Percentiles rank a stretch among this genome's conserved stretches.
These are phyloP conservation scores for Steinernema khuongi DNA, from an alignment of 1,140 invertebrate genomes.

Conservation along the genomic window DNA sequence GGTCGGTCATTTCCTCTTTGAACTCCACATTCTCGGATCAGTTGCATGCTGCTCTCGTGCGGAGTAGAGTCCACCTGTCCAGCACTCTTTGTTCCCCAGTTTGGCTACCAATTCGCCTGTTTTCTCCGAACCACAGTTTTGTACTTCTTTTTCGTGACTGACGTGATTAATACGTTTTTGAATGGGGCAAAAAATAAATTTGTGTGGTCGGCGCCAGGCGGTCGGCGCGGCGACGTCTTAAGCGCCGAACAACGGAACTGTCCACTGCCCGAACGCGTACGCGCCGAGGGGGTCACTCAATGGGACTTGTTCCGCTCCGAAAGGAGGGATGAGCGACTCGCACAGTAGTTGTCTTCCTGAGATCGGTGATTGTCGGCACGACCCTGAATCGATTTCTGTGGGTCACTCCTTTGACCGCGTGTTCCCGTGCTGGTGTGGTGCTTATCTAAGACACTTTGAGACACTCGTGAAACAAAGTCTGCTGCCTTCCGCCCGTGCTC, in stretches of 20 bases:
- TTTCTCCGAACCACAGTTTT: background rate
- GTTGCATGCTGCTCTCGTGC: background rate
- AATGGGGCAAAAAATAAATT: background rate
- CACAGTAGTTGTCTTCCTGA: background rate
- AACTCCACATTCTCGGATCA: background rate
- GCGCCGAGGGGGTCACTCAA: background rate
- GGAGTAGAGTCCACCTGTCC: background rate
- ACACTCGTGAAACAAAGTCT: no score
- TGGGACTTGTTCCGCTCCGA: background rate
- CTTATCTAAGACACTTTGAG: no score
- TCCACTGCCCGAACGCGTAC: background rate
- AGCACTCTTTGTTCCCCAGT: background rate
- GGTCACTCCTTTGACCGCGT: background rate
- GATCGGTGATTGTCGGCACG: background rate
- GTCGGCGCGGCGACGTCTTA: background rate
- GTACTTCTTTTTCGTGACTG: background rate
- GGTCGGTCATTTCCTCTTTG: slow-evolving; percentile 2
- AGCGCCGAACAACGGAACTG: background rate
- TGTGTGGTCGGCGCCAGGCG: slow-evolving; percentile 9
- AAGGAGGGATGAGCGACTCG: background rate
- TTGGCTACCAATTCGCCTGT: background rate
- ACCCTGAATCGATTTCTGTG: background rate
- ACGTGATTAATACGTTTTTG: background rate
- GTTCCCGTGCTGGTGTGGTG: no score
- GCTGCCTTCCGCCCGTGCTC: no score